Percentiles rank a stretch among this genome's conserved stretches.
phyloP scores from a whole-genome alignment of 2,113 vertebrate species.

The Propithecus coquereli region DNA sequence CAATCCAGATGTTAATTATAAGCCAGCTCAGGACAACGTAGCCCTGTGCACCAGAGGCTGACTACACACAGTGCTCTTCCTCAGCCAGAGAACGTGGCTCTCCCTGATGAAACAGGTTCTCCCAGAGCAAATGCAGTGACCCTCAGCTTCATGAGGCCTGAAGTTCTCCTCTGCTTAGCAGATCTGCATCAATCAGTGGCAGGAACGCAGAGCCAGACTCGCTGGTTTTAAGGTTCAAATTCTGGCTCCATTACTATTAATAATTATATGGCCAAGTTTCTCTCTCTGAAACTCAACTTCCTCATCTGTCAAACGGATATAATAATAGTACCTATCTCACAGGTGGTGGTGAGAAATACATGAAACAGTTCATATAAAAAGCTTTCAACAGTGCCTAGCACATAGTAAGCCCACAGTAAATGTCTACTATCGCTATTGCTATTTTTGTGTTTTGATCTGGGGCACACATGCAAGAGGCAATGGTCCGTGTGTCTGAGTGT shows the following conservation, averaged over 20 bases:
- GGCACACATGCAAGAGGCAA: fast-evolving
- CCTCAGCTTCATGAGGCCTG: fast-evolving
- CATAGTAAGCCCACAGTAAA: neutral
- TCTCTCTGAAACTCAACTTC: neutral
- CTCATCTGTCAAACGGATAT: neutral
- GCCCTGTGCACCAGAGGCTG: neutral
- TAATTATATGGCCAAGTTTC: neutral
- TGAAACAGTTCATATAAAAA: neutral
- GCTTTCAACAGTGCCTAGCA: neutral
- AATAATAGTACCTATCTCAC: neutral
- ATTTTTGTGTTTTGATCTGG: neutral
- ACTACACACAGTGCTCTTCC: neutral
- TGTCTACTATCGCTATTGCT: no score
- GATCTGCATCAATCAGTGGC: neutral
- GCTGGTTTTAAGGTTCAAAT: neutral
- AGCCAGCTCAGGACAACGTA: neutral
- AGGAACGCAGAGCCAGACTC: neutral
- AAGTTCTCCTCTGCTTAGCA: neutral
- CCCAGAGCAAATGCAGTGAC: neutral
- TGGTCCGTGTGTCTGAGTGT: neutral
- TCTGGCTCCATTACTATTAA: neutral
- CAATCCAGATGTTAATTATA: neutral
- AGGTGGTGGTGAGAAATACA: neutral
- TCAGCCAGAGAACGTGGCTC: neutral
- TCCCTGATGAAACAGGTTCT: neutral